Percentiles rank a stretch among this genome's conserved stretches.
phyloP scores from a whole-genome alignment of 2,888 invertebrate genomes.

The Zygaena filipendulae region DNA sequence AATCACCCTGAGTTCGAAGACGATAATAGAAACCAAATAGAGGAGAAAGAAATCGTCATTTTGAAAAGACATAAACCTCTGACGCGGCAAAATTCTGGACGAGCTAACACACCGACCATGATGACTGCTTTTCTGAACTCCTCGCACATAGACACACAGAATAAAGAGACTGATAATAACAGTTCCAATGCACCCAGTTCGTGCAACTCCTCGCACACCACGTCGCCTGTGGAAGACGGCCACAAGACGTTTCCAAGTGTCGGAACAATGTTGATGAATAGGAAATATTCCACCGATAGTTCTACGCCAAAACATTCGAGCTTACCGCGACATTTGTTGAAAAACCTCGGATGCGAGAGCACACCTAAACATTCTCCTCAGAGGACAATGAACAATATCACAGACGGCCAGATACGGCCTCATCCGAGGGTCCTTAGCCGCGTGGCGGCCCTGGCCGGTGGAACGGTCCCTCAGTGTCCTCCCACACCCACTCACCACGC shows the following conservation, averaged over 20 bases:
- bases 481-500: constrained; percentile 91
- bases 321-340: constrained; percentile 51
- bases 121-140: constrained; percentile 61
- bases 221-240: constrained; percentile 47
- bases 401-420: constrained; percentile 61
- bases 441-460: constrained; percentile 67
- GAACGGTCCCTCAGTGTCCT: constrained; percentile 76
- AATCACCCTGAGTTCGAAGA: constrained; percentile 60
- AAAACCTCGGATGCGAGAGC: constrained; percentile 47
- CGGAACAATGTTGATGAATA: constrained; percentile 52
- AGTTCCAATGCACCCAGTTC: constrained; percentile 49
- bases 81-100: constrained; percentile 72
- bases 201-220: constrained; percentile 52
- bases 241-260: constrained; percentile 37
- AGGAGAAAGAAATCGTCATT: constrained; percentile 56
- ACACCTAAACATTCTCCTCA: constrained; percentile 54
- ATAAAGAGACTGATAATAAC: constrained; percentile 33
- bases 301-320: constrained; percentile 57
- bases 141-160: constrained; percentile 41
- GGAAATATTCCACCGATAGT: constrained; percentile 52
- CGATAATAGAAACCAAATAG: constrained; percentile 59
- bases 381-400: constrained; percentile 24
- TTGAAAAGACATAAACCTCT: constrained; percentile 76
- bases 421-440: constrained; percentile 73
- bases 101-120: constrained; percentile 60